Conservation (phyloP, 2,888 invertebrate species). For the Abscondita cerata region DNA sequence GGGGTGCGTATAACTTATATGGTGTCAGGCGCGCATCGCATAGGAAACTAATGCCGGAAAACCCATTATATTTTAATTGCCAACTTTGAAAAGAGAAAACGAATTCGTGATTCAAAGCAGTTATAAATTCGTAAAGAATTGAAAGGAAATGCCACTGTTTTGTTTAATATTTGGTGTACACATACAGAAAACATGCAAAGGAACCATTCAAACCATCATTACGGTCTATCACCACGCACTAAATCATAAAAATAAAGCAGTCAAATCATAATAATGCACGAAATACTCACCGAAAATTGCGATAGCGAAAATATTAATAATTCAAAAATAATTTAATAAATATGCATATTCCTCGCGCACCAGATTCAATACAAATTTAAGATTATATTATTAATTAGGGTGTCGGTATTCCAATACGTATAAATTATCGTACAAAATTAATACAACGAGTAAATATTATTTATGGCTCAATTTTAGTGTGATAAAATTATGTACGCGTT, state of each 20-base stretch:
- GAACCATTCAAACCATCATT: slow-evolving; percentile 37
- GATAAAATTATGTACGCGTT: slow-evolving; percentile 18
- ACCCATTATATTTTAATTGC: slow-evolving; percentile 32
- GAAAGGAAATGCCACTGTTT: slow-evolving; percentile 35
- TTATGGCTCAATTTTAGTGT: slow-evolving; percentile 19
- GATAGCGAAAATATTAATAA: slow-evolving; percentile 28
- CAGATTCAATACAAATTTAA: slow-evolving; percentile 27
- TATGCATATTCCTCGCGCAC: slow-evolving; percentile 24
- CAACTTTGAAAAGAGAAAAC: slow-evolving; percentile 28
- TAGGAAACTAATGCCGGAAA: slow-evolving; percentile 17
- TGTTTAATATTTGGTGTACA: slow-evolving; percentile 39
- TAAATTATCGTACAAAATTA: slow-evolving; percentile 21
- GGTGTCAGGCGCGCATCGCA: slow-evolving; percentile 13
- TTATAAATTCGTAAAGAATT: slow-evolving; percentile 35
- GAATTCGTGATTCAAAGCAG: slow-evolving; percentile 35
- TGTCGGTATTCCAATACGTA: slow-evolving; percentile 22
- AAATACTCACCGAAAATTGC: slow-evolving; percentile 24
- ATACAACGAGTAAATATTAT: slow-evolving; percentile 22
- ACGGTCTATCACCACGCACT: slow-evolving; percentile 42
- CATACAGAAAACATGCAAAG: slow-evolving; percentile 39
- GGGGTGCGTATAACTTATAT: too few relatives aligned
- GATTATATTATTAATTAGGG: slow-evolving; percentile 29
- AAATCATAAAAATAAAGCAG: slow-evolving; percentile 37
- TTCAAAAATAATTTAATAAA: slow-evolving; percentile 34
- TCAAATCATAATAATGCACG: slow-evolving; percentile 30